Evolutionary conservation across 2,113 vertebrate species (phyloP).

Genomic region (Melospiza melodia): DNA sequence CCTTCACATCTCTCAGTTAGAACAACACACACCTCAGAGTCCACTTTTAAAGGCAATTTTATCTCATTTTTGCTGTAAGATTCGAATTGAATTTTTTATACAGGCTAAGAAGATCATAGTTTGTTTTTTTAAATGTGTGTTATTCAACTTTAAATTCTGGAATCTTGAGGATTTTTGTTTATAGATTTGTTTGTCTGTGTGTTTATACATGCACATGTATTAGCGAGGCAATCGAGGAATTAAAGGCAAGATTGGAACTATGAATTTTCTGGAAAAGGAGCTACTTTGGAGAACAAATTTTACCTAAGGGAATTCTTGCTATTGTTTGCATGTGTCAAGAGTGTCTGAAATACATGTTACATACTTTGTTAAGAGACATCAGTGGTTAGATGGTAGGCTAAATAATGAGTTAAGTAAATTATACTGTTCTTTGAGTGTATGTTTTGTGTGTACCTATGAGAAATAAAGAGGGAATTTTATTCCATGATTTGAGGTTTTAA

Average conservation of each 20-base stretch:
- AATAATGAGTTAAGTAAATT: neutral
- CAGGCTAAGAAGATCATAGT: neutral
- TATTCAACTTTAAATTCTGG: neutral
- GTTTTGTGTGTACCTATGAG: neutral
- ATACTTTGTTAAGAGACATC: neutral
- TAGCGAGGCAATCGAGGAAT: neutral
- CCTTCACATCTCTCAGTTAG: neutral
- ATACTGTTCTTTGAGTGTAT: neutral
- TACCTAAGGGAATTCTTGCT: neutral
- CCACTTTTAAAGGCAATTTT: neutral
- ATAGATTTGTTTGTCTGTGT: rapidly evolving
- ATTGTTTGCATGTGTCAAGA: neutral
- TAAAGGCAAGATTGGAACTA: neutral
- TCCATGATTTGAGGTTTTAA: rapidly evolving
- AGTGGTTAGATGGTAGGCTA: neutral
- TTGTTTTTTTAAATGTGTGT: neutral
- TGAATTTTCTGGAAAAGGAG: neutral
- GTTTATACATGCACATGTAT: neutral
- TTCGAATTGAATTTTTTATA: neutral
- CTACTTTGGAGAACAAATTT: neutral
- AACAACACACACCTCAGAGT: neutral
- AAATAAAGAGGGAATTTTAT: neutral
- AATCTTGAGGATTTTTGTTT: neutral
- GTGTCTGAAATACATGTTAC: neutral
- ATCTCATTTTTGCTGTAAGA: neutral